Conservation (phyloP, 2,113 vertebrate genomes). For the Myrmophylax atrothorax region DNA sequence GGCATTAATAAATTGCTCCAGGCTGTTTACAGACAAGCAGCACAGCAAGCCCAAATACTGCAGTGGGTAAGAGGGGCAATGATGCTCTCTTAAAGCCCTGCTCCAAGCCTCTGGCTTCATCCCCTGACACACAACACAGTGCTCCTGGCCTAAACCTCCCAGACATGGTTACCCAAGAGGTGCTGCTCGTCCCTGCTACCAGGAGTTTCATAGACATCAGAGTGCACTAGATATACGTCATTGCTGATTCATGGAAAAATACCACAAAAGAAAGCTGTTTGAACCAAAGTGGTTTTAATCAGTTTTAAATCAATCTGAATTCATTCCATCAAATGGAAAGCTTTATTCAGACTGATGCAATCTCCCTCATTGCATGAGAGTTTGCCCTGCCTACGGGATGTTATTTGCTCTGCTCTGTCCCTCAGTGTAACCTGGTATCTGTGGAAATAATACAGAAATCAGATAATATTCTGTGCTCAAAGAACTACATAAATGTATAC, state of each 20-base stretch:
- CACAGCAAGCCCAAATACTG: accelerated
- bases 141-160: accelerated
- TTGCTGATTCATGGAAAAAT: neutral
- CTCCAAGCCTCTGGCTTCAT: neutral
- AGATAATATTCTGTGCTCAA: neutral
- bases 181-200: neutral
- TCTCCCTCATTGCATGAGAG: neutral
- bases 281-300: neutral
- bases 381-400: neutral
- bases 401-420: neutral
- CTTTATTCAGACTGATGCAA: neutral
- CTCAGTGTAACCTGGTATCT: neutral
- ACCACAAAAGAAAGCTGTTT: neutral
- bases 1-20: neutral
- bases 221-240: accelerated
- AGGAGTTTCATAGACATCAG: neutral
- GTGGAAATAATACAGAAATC: neutral
- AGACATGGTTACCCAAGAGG: neutral
- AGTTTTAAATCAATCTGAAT: neutral
- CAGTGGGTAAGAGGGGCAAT: neutral
- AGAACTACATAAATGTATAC: neutral
- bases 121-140: accelerated
- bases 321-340: neutral
- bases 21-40: neutral
- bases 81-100: neutral